Evolutionary conservation across 2,888 invertebrate genomes (phyloP).

Genomic region (Seira ritae): DNA sequence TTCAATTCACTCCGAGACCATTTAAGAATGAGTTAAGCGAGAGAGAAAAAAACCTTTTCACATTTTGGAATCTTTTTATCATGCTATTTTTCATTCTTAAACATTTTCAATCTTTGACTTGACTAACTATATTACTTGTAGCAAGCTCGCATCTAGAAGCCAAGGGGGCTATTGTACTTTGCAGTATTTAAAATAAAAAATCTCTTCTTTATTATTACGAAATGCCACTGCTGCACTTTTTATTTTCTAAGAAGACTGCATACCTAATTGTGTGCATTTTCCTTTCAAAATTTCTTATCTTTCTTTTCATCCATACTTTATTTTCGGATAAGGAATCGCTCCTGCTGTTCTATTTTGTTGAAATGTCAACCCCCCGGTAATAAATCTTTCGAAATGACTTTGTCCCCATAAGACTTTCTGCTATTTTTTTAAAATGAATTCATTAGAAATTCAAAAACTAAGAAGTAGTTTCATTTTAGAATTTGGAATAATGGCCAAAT

Average conservation of each 20-base stretch:
- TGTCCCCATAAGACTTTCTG: slow-evolving; percentile 44
- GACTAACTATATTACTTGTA: too few species aligned
- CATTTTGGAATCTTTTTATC: background rate
- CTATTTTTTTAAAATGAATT: too few species aligned
- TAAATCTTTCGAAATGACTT: slow-evolving; percentile 74
- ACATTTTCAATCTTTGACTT: background rate
- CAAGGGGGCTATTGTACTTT: too few species aligned
- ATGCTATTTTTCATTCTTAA: slow-evolving; percentile 1
- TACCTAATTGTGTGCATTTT: slow-evolving; percentile 3
- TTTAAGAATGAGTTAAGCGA: too few species aligned
- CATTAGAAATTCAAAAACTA: too few species aligned
- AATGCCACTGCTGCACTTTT: background rate
- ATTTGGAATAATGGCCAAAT: too few species aligned
- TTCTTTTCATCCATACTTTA: background rate
- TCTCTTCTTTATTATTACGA: too few species aligned
- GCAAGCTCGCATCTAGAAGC: too few species aligned
- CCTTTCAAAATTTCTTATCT: slow-evolving; percentile 30
- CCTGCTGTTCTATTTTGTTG: slow-evolving; percentile 74
- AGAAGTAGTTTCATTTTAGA: too few species aligned
- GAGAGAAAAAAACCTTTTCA: too few species aligned
- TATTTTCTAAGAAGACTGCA: background rate
- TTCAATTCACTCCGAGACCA: too few species aligned
- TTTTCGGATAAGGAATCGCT: slow-evolving; percentile 65
- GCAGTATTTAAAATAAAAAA: too few species aligned
- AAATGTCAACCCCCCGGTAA: slow-evolving; percentile 73